Percentiles rank a stretch among this genome's conserved stretches.
phyloP scores from a whole-genome alignment of 2,797 vertebrate species.

The Podargus strigoides region DNA sequence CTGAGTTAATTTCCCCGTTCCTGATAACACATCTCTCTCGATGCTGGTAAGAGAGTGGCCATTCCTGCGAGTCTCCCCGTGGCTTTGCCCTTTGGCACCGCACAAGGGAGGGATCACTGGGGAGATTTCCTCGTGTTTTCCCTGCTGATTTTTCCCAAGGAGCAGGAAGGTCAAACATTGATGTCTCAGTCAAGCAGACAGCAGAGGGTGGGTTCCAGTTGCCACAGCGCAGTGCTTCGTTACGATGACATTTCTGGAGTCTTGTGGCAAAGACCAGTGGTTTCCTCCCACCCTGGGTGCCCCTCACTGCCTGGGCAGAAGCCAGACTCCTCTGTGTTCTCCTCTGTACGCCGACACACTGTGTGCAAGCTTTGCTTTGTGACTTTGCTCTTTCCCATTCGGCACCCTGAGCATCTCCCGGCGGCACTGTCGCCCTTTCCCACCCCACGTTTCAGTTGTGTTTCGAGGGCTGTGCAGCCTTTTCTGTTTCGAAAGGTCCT shows the following conservation, averaged over 20 bases:
- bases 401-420: not conserved
- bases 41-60: not conserved
- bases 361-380: not conserved
- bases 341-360: not conserved
- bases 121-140: not conserved
- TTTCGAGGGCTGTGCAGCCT: not conserved
- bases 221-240: fast-evolving
- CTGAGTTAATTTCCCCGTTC: not conserved
- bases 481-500: not conserved
- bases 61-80: not conserved
- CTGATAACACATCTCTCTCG: not conserved
- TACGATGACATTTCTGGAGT: not conserved
- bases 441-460: not conserved
- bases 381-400: not conserved
- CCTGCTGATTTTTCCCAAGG: not conserved
- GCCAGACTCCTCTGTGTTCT: not conserved
- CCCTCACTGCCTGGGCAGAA: not conserved
- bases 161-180: not conserved
- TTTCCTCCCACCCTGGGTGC: not conserved
- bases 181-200: not conserved
- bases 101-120: not conserved
- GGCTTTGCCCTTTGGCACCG: not conserved
- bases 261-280: not conserved
- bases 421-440: fast-evolving
- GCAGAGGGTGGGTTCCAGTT: not conserved